Percentiles rank a stretch among this genome's conserved stretches.
These are phyloP conservation scores for Alviniconcha marisindica DNA, from an alignment of 1,140 invertebrate species.

Conservation along the genomic window DNA sequence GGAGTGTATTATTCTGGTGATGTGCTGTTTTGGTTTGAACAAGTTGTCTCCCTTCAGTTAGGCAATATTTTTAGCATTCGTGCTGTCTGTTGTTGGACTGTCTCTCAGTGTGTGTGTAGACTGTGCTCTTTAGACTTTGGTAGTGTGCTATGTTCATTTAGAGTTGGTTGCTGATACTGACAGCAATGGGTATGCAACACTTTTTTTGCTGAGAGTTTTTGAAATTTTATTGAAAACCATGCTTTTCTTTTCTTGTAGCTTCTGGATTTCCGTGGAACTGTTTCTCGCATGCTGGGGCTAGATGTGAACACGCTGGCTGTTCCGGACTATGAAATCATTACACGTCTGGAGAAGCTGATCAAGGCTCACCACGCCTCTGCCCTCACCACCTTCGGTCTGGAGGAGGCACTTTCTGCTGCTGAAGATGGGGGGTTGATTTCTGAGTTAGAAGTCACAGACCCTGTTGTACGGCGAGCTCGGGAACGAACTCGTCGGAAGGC, in stretches of 20 bases:
- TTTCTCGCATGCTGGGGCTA: conserved; percentile 75
- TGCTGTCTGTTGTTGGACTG: too few species aligned
- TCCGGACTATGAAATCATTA: conserved; percentile 76
- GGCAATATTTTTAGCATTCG: too few species aligned
- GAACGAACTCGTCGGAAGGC: conserved; percentile 60
- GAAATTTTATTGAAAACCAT: neutral
- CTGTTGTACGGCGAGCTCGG: conserved; percentile 53
- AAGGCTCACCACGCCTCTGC: conserved; percentile 70
- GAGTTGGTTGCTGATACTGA: too few species aligned
- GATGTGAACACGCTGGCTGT: conserved; percentile 74
- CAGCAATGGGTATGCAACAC: too few species aligned
- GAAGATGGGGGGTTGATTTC: conserved; percentile 67
- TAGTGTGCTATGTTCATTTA: too few species aligned
- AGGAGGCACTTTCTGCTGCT: conserved; percentile 70
- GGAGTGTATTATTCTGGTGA: too few species aligned
- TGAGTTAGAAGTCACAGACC: conserved; percentile 49
- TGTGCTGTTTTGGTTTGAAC: too few species aligned
- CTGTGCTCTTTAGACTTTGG: too few species aligned
- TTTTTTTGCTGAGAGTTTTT: too few species aligned
- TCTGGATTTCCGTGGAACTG: conserved; percentile 73
- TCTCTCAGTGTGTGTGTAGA: too few species aligned
- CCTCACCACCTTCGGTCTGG: conserved; percentile 68
- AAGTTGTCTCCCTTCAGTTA: too few species aligned
- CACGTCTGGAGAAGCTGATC: conserved; percentile 74
- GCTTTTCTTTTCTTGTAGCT: conserved; percentile 61